These are phyloP conservation scores for Trematomus bernacchii DNA, from an alignment of 2,797 vertebrate genomes.

Conservation along the genomic window DNA sequence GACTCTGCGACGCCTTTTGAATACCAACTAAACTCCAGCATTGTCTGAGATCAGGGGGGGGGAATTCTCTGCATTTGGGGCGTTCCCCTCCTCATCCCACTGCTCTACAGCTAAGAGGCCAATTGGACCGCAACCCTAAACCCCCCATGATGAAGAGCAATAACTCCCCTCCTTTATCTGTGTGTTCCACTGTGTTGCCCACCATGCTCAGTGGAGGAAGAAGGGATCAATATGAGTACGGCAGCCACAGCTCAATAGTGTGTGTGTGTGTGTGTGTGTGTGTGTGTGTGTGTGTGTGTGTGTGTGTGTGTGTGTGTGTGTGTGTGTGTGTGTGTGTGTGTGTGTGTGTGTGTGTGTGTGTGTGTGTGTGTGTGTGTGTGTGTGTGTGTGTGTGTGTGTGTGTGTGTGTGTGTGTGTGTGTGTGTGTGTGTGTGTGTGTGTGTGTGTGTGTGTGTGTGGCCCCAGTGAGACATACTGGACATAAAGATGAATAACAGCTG, in stretches of 20 bases:
- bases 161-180: neutral
- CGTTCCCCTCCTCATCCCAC: constrained; percentile 11
- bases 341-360: no score
- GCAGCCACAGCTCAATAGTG: constrained; percentile 12
- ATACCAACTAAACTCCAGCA: constrained; percentile 38
- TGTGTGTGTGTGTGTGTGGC: neutral
- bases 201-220: neutral
- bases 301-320: no score
- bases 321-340: no score
- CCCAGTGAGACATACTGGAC: constrained; percentile 36
- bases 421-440: no score
- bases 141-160: neutral
- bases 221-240: constrained; percentile 32
- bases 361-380: no score
- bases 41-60: constrained; percentile 23
- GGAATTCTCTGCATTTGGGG: constrained; percentile 22
- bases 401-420: no score
- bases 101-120: neutral
- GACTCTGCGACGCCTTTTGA: constrained; percentile 38
- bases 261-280: neutral
- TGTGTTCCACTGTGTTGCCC: neutral
- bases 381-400: no score
- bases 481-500: constrained; percentile 59
- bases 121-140: neutral
- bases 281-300: no score